Percentiles rank a stretch among this genome's conserved stretches.
Conservation (phyloP, 2,888 invertebrate species). For the Papilio demoleus region DNA sequence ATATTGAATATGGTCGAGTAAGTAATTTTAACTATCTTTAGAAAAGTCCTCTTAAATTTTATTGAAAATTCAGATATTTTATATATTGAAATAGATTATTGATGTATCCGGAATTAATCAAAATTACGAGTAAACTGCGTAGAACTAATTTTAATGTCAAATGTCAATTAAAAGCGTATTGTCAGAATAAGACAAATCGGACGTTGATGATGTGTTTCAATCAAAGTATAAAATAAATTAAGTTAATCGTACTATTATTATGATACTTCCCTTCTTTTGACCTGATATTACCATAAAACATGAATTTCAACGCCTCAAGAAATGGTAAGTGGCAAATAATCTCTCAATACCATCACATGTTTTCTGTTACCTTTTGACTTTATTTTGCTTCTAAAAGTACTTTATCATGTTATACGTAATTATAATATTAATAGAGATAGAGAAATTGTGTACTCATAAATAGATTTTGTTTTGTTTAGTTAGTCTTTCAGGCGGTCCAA, state of each 20-base stretch:
- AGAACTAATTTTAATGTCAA: conserved; percentile 11
- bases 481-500: conserved; percentile 67
- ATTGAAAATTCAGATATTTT: background rate
- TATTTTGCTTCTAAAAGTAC: conserved; percentile 17
- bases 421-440: background rate
- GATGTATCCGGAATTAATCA: background rate
- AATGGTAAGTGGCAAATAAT: conserved; percentile 62
- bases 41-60: background rate
- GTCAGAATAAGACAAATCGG: conserved; percentile 54
- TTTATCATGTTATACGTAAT: conserved; percentile 9
- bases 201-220: conserved; percentile 76
- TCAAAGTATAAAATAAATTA: conserved; percentile 56
- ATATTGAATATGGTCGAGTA: too few relatives aligned
- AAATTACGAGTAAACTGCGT: conserved; percentile 3
- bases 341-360: conserved; percentile 28
- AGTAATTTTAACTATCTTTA: too few relatives aligned
- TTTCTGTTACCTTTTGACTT: conserved; percentile 2
- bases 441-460: conserved; percentile 3
- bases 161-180: conserved; percentile 44
- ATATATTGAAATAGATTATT: background rate
- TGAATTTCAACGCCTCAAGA: conserved; percentile 81
- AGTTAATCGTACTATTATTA: conserved; percentile 58
- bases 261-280: conserved; percentile 56
- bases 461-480: conserved; percentile 53
- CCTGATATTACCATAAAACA: conserved; percentile 50